These are phyloP conservation scores for Dexiosoma caninum DNA, from an alignment of 2,888 invertebrate genomes.

Conservation along the genomic window DNA sequence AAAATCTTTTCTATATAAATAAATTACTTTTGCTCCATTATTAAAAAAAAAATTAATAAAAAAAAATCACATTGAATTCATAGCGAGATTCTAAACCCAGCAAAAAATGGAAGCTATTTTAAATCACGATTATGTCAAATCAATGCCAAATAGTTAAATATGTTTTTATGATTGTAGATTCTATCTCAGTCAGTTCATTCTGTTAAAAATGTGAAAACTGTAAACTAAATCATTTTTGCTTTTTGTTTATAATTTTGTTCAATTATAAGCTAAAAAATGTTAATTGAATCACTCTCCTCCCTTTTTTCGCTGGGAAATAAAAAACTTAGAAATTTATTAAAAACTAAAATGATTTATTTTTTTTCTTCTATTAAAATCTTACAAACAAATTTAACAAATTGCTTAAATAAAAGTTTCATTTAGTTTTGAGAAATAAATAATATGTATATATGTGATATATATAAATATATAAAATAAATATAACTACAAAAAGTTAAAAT, in stretches of 20 bases:
- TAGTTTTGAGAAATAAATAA: constrained; percentile 29
- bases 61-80: neutral
- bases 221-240: too few relatives aligned
- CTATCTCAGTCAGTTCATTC: too few relatives aligned
- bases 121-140: neutral
- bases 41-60: neutral
- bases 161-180: too few relatives aligned
- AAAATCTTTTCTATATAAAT: neutral
- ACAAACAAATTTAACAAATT: constrained; percentile 67
- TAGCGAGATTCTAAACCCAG: neutral
- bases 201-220: neutral
- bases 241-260: neutral
- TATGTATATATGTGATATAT: too few relatives aligned
- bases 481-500: constrained; percentile 49
- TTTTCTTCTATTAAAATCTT: constrained; percentile 56
- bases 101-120: neutral
- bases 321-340: neutral
- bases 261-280: neutral
- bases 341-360: constrained; percentile 37
- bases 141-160: neutral
- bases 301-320: constrained; percentile 2
- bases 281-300: neutral
- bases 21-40: neutral
- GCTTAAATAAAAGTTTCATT: constrained; percentile 46
- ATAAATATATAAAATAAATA: too few relatives aligned